phyloP scores from a whole-genome alignment of 2,888 invertebrate species.

The Hirtodrosophila cameraria region DNA sequence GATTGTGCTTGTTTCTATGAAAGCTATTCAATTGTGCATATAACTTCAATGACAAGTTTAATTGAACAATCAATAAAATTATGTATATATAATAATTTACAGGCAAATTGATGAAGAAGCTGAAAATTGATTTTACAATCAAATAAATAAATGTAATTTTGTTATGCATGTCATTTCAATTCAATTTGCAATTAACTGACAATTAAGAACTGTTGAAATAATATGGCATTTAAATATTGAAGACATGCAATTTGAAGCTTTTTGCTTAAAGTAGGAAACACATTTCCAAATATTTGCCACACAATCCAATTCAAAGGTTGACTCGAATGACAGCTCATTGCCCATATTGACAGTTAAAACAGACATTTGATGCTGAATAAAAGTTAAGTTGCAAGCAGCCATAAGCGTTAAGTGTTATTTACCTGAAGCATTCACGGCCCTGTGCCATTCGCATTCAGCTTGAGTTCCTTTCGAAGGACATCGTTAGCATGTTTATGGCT shows the following conservation, averaged over 20 bases:
- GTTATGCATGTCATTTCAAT: no score
- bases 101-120: no score
- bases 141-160: no score
- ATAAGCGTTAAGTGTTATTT: slow-evolving; percentile 62
- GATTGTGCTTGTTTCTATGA: no score
- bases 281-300: slow-evolving; percentile 1
- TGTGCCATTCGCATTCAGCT: slow-evolving; percentile 9
- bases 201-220: no score
- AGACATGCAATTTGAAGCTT: background rate
- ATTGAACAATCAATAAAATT: no score
- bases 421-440: slow-evolving; percentile 31
- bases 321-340: slow-evolving; percentile 28
- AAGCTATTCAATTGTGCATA: no score
- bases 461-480: slow-evolving; percentile 21
- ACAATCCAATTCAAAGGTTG: background rate
- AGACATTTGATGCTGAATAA: slow-evolving; percentile 48
- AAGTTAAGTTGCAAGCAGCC: slow-evolving; percentile 46
- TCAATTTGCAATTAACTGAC: no score
- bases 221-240: background rate
- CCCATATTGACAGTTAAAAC: slow-evolving; percentile 39
- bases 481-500: slow-evolving; percentile 1
- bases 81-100: no score
- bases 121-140: no score
- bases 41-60: no score
- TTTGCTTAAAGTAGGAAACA: slow-evolving; percentile 3